Conservation (phyloP, 2,797 vertebrate genomes). For the Lacerta viridis region DNA sequence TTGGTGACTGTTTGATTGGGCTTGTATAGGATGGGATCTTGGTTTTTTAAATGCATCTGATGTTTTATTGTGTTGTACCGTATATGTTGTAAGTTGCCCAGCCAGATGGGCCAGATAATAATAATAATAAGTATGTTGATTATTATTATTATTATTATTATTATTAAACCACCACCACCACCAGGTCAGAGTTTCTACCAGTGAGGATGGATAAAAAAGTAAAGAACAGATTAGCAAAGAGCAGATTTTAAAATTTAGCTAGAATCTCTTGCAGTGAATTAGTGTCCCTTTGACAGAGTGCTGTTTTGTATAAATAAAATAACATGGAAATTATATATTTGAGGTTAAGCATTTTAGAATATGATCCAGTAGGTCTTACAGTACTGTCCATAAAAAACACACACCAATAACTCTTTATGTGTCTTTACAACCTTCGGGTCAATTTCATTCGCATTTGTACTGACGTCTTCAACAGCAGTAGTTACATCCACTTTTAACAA, state of each 20-base stretch:
- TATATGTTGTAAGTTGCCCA: too few species aligned
- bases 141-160: too few species aligned
- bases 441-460: neutral
- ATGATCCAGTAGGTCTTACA: neutral
- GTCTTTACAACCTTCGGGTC: neutral
- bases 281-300: neutral
- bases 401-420: neutral
- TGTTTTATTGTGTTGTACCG: too few species aligned
- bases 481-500: neutral
- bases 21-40: too few species aligned
- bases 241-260: too few species aligned
- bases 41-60: too few species aligned
- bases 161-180: too few species aligned
- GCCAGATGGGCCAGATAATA: too few species aligned
- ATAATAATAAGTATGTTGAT: too few species aligned
- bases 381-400: neutral
- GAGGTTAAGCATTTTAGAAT: neutral
- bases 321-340: neutral
- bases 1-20: too few species aligned
- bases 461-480: neutral
- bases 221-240: too few species aligned
- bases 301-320: neutral
- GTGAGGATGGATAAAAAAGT: neutral
- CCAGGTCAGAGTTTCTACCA: neutral
- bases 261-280: neutral